Percentiles rank a stretch among this genome's conserved stretches.
phyloP scores from a whole-genome alignment of 2,113 vertebrate genomes.

The Hystrix cristata region DNA sequence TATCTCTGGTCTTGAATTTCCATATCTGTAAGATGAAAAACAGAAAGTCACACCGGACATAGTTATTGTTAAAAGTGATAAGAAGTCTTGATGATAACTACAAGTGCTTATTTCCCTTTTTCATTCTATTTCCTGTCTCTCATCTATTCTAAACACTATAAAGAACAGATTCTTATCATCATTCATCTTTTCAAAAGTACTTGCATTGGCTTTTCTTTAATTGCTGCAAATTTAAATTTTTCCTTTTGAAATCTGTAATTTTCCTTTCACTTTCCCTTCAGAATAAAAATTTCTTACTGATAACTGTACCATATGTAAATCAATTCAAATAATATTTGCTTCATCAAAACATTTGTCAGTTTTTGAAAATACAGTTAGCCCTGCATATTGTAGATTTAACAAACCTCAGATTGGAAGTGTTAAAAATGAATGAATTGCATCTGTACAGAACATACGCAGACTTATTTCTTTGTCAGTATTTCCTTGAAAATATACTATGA shows the following conservation, averaged over 20 bases:
- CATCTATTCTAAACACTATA: neutral
- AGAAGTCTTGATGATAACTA: neutral
- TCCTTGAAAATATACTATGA: neutral
- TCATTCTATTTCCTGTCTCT: neutral
- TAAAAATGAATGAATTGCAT: neutral
- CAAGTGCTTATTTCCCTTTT: neutral
- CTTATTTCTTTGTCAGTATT: neutral
- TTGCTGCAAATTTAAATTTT: neutral
- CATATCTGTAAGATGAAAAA: neutral
- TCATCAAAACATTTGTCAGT: neutral
- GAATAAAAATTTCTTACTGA: neutral
- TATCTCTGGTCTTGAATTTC: neutral
- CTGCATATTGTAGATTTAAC: neutral
- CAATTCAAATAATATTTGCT: neutral
- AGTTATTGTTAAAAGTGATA: neutral
- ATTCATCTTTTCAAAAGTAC: neutral
- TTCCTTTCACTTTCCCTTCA: neutral
- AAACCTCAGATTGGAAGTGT: neutral
- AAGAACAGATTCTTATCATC: neutral
- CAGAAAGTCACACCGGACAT: neutral
- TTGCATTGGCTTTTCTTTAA: neutral
- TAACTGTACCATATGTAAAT: neutral
- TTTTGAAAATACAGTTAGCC: neutral
- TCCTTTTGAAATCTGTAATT: neutral
- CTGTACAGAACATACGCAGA: neutral